Base-by-base conservation (phyloP, 1,140 invertebrate genomes). In the Listronotus bonariensis region DNA sequence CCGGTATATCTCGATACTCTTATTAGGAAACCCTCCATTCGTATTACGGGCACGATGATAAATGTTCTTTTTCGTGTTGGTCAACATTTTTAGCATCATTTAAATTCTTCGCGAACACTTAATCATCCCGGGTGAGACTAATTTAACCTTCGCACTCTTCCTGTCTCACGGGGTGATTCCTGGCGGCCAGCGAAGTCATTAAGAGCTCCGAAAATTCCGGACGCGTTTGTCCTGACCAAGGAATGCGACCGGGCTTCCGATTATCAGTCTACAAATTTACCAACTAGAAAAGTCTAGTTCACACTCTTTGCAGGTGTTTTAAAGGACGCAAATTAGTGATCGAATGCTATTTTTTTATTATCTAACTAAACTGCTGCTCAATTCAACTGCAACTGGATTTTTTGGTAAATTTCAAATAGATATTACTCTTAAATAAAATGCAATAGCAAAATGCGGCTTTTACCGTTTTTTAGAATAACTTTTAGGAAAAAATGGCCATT, bases 41-140 rank as follows among this genome's bases (percentile, higher is more conserved):
- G 20, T 26, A 26, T n/a, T 26, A 36, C 34, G 1, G 8, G 34
- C 8, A 4, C 34, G 14, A 46, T 63, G 60, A 63, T 63, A 31
- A 46, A 63, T 48, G 60, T 41, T 48, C 52, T 45, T 48, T 54
- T 46, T 53, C 60, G n/a, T 53, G 51, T 63, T 55, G 60, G 60
- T 63, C 60, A 63, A 18, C 41, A 55, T 53, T 63, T 63, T 63
- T 63, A n/a, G 31, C 15, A 51, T 63, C 60, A 48, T 63, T 63
- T 63, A 63, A 63, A 63, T 63, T 63, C 60, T 18, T 48, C 60
- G 43, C 51, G 60, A 38, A 48, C 43, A 55, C 51, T 63, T 42
- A 20, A 63, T 63, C 60, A 63, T 63, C 31, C 42, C 26, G 18
- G 41, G 40, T 12, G 26, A 42, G 60, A 55, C 60, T 63, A 63